Conservation (phyloP, 1,140 invertebrate species). For the Drosophila takahashii region DNA sequence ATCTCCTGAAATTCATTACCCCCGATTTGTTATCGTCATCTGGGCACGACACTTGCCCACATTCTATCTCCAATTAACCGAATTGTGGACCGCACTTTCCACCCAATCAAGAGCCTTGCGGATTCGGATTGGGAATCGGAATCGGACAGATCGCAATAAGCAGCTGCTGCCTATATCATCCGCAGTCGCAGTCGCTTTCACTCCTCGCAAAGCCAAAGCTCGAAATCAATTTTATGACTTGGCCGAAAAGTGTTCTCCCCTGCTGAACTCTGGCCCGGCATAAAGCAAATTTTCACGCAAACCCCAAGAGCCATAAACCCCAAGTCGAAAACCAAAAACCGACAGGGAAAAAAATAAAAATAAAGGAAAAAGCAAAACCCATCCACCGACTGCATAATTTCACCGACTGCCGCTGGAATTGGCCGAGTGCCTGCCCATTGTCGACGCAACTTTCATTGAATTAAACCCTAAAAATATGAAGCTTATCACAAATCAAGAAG, state of each 20-base stretch:
- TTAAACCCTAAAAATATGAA: slow-evolving; percentile 84
- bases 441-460: slow-evolving; percentile 80
- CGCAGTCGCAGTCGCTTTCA: slow-evolving; percentile 54
- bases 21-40: slow-evolving; percentile 35
- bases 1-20: slow-evolving; percentile 24
- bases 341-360: not conserved
- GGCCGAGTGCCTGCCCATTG: slow-evolving; percentile 57
- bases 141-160: slow-evolving; percentile 1
- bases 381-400: slow-evolving; percentile 70
- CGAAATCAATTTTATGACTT: slow-evolving; percentile 79
- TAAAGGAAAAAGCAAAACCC: slow-evolving; percentile 10
- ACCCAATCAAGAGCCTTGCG: slow-evolving; percentile 24
- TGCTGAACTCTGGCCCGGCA: slow-evolving; percentile 75
- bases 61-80: slow-evolving; percentile 50
- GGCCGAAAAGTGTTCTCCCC: slow-evolving; percentile 47
- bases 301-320: slow-evolving; percentile 17
- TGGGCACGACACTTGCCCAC: slow-evolving; percentile 27
- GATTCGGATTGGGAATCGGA: not conserved
- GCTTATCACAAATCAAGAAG: slow-evolving; percentile 84
- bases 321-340: not conserved
- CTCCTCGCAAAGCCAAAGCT: slow-evolving; percentile 54
- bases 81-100: slow-evolving; percentile 30
- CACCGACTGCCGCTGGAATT: slow-evolving; percentile 59
- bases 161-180: slow-evolving; percentile 13
- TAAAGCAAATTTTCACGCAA: slow-evolving; percentile 70